Base-by-base conservation (phyloP, 1,140 invertebrate species). In the Cephus cinctus region DNA sequence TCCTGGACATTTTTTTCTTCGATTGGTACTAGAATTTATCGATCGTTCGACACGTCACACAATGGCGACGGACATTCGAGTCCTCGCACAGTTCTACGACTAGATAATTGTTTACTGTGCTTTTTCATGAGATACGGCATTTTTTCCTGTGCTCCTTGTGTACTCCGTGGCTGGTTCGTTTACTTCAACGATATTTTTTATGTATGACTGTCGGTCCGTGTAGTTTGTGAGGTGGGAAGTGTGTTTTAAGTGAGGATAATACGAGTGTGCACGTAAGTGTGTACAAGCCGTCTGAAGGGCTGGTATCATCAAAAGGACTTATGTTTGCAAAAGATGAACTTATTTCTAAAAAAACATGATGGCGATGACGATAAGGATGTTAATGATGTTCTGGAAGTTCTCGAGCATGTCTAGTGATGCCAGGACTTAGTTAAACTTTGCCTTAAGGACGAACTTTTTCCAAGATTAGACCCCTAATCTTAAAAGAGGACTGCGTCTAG, bases 201-300 rank as follows among this genome's bases (percentile, higher is more conserved):
- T 18, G 27, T 22, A 19, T 21, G 11, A 38, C 42, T 23, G 34
- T 51, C 9, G 39, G 21, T 52, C 15, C 46, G 52, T 46, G 43
- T 52, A 43, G 43, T 51, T 55, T 48, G 59, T 59, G 54, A 56
- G 56, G 59, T 61, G 56, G 50, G 25, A 59, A 61, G 50, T 59
- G 59, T 61, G 54, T 59, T 56, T 41, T n/a, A 38, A 60, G 58
- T 60, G 58, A 56, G 50, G 54, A 56, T 51, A 53, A 51, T 56
- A 62, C 49, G 47, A 62, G 54, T 58, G 59, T 60, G 41, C 60
- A 62, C 55, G 60, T 62, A 62, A 62, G 60, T 62, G 60, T 60
- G 55, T 62, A 55, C 57, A 46, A 57, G 57, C 50, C 50, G 45
- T 21, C 21, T 47, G 34, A 47, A 49, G 36, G 60, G 55, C 43